Conservation (phyloP, 2,113 vertebrate genomes). For the Daboia siamensis region DNA sequence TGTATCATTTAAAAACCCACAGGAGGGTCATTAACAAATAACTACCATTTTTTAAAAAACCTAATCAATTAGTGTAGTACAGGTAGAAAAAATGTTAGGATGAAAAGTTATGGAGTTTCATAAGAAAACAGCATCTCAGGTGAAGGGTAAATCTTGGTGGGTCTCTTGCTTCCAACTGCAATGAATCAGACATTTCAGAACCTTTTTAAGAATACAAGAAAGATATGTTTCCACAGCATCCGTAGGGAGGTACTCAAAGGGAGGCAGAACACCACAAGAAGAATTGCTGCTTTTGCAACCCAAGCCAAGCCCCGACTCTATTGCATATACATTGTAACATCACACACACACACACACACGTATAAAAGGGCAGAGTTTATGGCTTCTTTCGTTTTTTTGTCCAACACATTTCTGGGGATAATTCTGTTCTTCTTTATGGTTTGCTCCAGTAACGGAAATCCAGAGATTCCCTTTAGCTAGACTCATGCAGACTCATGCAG, state of each 20-base stretch:
- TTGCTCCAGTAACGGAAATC: neutral
- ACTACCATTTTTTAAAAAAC: neutral
- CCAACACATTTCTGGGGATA: neutral
- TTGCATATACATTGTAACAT: neutral
- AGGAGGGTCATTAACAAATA: conserved; percentile 21
- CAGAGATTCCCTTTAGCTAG: neutral
- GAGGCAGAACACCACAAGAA: neutral
- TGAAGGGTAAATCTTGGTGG: no score
- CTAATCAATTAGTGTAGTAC: neutral
- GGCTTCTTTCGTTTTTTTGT: neutral
- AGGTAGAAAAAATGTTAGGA: neutral
- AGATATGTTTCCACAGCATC: neutral
- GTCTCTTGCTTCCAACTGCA: neutral
- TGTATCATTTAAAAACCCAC: conserved; percentile 33
- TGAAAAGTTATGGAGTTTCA: neutral
- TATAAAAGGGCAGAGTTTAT: neutral
- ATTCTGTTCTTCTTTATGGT: neutral
- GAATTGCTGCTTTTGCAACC: neutral
- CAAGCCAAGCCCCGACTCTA: neutral
- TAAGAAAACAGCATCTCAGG: neutral
- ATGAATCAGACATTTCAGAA: neutral
- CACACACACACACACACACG: no score
- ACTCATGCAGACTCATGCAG: neutral
- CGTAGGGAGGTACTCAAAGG: neutral
- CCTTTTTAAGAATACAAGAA: neutral